Conservation (phyloP, 2,113 vertebrate genomes). For the Macaca nemestrina region DNA sequence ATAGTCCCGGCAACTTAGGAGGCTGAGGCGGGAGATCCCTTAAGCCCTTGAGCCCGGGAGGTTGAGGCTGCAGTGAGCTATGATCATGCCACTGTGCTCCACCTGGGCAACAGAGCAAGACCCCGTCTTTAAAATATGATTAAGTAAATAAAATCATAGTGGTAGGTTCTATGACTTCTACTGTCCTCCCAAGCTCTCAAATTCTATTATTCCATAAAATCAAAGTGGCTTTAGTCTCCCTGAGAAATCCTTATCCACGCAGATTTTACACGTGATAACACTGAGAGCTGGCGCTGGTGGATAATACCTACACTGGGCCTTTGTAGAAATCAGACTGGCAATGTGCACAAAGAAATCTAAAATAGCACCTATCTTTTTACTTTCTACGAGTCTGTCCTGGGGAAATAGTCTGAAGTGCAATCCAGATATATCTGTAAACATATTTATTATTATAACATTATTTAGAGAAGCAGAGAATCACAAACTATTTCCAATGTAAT, state of each 20-base stretch:
- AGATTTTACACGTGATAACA: neutral
- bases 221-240: neutral
- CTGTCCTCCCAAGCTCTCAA: neutral
- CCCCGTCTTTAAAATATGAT: neutral
- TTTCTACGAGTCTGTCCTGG: neutral
- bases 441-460: slow-evolving; percentile 5
- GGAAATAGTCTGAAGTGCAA: neutral
- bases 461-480: slow-evolving; percentile 12
- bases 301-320: neutral
- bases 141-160: neutral
- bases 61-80: neutral
- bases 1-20: neutral
- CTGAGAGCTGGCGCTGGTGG: neutral
- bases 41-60: neutral
- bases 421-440: neutral
- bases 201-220: neutral
- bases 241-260: neutral
- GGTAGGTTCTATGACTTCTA: neutral
- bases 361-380: neutral
- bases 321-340: neutral
- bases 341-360: neutral
- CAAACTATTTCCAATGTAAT: neutral
- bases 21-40: neutral
- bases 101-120: neutral
- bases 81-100: neutral